Evolutionary conservation across 2,797 vertebrate genomes (phyloP).

Genomic region (Lagocephalus sceleratus): DNA sequence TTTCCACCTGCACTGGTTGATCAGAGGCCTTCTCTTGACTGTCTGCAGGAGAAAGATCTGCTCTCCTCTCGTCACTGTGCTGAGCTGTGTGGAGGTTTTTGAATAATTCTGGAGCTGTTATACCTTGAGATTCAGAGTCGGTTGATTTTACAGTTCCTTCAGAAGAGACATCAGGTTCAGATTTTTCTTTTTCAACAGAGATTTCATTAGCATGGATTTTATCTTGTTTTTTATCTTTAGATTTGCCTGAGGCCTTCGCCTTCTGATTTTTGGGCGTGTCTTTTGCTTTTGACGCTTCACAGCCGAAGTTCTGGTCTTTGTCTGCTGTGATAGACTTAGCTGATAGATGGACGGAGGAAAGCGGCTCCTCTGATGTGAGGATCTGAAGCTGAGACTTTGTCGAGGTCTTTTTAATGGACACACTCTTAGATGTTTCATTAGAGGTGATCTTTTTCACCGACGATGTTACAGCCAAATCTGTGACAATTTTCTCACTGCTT

Average conservation of each 20-base stretch:
- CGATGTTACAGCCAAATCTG: conserved; percentile 45
- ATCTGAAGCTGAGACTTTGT: conserved; percentile 67
- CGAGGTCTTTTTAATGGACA: conserved; percentile 67
- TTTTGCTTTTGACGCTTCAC: conserved; percentile 47
- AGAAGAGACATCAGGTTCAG: conserved; percentile 27
- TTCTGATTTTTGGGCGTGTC: conserved; percentile 52
- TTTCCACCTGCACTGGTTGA: conserved; percentile 38
- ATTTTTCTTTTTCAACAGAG: conserved; percentile 28
- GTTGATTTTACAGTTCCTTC: neutral
- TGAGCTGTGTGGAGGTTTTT: conserved; percentile 43
- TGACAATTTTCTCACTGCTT: conserved; percentile 50
- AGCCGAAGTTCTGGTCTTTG: conserved; percentile 38
- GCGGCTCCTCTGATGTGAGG: conserved; percentile 61
- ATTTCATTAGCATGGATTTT: conserved; percentile 40
- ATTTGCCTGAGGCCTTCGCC: conserved; percentile 39
- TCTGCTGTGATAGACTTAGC: conserved; percentile 40
- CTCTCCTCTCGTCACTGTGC: conserved; percentile 52
- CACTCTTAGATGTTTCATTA: conserved; percentile 64
- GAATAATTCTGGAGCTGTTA: conserved; percentile 29
- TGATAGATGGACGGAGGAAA: conserved; percentile 58
- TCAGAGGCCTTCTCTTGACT: conserved; percentile 38
- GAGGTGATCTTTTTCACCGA: conserved; percentile 60
- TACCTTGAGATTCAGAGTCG: conserved; percentile 44
- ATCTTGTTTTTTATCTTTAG: conserved; percentile 54
- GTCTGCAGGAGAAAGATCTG: conserved; percentile 32